Conservation (phyloP, 2,113 vertebrate genomes). For the Mixornis gularis region DNA sequence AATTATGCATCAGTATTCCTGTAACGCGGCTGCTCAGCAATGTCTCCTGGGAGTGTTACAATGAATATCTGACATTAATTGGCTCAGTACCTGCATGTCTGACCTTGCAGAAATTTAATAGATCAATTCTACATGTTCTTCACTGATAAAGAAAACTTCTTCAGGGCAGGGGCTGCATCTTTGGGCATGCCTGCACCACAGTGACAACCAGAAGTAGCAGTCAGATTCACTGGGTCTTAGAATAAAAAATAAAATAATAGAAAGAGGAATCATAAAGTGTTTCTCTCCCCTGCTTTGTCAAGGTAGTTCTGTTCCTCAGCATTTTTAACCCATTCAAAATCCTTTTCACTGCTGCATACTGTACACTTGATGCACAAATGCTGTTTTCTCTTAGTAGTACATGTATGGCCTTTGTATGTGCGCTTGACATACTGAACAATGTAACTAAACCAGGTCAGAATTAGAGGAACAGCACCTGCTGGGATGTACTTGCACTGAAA, state of each 20-base stretch:
- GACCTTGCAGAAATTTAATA: slow-evolving; percentile 71
- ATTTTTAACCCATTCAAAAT: not conserved
- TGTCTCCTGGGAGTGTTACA: slow-evolving; percentile 66
- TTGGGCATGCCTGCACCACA: not conserved
- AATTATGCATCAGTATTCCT: slow-evolving; percentile 73
- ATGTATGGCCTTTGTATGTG: not conserved
- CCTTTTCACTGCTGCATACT: not conserved
- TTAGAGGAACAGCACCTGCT: not conserved
- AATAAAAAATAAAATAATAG: not conserved
- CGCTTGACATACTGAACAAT: not conserved
- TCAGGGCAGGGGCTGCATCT: not conserved
- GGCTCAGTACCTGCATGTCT: slow-evolving; percentile 61
- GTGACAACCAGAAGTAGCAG: not conserved
- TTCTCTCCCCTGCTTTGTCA: not conserved
- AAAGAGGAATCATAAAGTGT: not conserved
- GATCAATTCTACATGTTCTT: slow-evolving; percentile 35
- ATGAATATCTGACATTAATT: slow-evolving; percentile 73
- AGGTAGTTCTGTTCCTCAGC: not conserved
- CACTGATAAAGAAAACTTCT: slow-evolving; percentile 30
- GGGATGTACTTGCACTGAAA: not conserved
- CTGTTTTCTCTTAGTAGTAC: not conserved
- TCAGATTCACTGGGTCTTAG: not conserved
- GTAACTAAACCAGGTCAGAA: not conserved
- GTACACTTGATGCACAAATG: not conserved
- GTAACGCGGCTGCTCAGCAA: slow-evolving; percentile 48